Conservation (phyloP, 2,888 invertebrate species). For the Stenoptilia bipunctidactyla region DNA sequence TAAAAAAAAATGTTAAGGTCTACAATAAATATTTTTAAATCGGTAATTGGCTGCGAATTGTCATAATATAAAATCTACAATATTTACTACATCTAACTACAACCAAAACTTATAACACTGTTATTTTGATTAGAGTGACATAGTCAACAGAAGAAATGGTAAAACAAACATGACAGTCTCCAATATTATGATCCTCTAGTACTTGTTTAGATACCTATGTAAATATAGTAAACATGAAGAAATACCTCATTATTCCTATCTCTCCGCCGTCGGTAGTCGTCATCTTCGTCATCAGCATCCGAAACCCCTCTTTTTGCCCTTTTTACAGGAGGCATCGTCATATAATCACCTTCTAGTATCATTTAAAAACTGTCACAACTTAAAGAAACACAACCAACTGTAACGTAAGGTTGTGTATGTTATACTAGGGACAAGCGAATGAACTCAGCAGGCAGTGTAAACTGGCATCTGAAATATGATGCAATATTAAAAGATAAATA, state of each 20-base stretch:
- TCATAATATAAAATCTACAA: no score
- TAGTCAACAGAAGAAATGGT: no score
- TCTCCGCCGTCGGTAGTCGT: conserved; percentile 79
- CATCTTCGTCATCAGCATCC: conserved; percentile 77
- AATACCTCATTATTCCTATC: conserved; percentile 83
- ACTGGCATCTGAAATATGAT: no score
- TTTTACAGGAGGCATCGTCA: conserved; percentile 53
- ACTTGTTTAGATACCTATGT: neutral
- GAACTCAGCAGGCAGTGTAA: no score
- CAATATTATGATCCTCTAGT: neutral
- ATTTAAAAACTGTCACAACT: conserved; percentile 29
- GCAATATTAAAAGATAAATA: no score
- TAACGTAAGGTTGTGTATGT: neutral
- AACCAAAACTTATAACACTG: no score
- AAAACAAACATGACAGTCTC: neutral
- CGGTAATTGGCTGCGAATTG: no score
- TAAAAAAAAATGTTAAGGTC: no score
- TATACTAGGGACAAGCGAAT: neutral
- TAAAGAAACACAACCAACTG: neutral
- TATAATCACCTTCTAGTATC: conserved; percentile 44
- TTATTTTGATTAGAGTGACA: no score
- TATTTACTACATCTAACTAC: no score
- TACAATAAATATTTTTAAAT: no score
- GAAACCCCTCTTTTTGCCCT: conserved; percentile 55
- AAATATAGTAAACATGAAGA: neutral